Percentiles rank a stretch among this genome's conserved stretches.
phyloP scores from a whole-genome alignment of 2,888 invertebrate species.

The Thysanoteuthis rhombus region DNA sequence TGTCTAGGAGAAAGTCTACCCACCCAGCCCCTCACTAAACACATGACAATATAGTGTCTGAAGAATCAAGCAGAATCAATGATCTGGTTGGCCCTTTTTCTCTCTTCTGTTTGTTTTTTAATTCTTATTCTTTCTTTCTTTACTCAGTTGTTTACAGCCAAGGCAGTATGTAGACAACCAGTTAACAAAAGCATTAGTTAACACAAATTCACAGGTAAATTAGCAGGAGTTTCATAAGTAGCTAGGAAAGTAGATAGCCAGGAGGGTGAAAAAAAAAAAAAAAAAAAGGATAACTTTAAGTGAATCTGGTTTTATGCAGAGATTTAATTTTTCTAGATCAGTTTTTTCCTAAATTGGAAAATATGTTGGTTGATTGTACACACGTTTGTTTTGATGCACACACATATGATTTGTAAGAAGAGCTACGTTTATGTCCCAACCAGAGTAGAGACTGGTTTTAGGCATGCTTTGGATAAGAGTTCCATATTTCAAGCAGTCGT shows the following conservation, averaged over 20 bases:
- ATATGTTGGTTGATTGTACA: no score
- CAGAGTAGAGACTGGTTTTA: no score
- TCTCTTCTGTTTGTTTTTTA: not conserved
- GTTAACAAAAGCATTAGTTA: not conserved
- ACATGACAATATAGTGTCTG: not conserved
- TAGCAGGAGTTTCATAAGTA: not conserved
- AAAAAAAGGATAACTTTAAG: no score
- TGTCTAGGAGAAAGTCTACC: not conserved
- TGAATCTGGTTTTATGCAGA: no score
- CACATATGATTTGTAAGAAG: no score
- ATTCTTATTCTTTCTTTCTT: not conserved
- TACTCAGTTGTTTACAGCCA: not conserved
- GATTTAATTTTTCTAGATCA: no score
- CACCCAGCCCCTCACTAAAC: not conserved
- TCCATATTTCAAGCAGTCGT: no score
- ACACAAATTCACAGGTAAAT: not conserved
- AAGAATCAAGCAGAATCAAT: not conserved
- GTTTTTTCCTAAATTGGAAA: no score
- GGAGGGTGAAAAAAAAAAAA: no score
- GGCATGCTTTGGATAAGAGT: no score
- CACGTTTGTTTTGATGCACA: no score
- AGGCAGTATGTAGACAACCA: not conserved
- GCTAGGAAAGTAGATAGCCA: not conserved
- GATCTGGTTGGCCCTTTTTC: not conserved
- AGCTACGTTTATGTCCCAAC: no score